These are phyloP conservation scores for Dermolepida albohirtum DNA, from an alignment of 2,888 invertebrate species.

Conservation along the genomic window DNA sequence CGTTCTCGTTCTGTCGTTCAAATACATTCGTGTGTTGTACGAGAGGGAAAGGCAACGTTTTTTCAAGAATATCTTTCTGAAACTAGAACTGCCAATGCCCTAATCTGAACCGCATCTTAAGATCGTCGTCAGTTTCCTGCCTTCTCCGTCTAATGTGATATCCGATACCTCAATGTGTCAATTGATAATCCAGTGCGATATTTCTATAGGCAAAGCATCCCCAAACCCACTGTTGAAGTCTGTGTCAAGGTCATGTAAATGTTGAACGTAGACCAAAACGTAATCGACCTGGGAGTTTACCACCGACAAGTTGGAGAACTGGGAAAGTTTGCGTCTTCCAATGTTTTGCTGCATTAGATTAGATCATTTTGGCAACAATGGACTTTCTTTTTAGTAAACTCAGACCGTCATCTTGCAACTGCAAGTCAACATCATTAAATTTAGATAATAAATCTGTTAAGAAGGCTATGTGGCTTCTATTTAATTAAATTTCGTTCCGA, in stretches of 20 bases:
- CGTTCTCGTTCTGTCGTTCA: no score
- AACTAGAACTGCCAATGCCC: no score
- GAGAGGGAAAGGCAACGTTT: no score
- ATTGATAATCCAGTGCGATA: no score
- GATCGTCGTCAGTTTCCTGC: no score
- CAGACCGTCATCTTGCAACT: conserved; percentile 52
- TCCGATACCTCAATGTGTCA: no score
- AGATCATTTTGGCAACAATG: conserved; percentile 51
- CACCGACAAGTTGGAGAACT: conserved; percentile 52
- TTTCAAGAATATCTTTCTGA: no score
- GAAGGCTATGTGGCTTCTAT: conserved; percentile 43
- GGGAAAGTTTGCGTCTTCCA: conserved; percentile 53
- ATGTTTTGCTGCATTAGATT: conserved; percentile 55
- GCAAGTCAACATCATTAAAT: no score
- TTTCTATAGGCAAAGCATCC: no score
- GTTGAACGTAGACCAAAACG: conserved; percentile 51
- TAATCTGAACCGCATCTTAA: no score
- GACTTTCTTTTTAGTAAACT: conserved; percentile 54
- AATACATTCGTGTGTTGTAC: no score
- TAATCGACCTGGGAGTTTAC: conserved; percentile 47
- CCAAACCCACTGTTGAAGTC: conserved; percentile 52
- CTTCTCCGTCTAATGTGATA: no score
- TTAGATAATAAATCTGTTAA: conserved; percentile 45
- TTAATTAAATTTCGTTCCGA: conserved; percentile 41
- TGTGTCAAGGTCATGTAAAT: conserved; percentile 52